Evolutionary conservation across 1,140 invertebrate genomes (phyloP).

Genomic region (Tetramorium parvispinum): DNA sequence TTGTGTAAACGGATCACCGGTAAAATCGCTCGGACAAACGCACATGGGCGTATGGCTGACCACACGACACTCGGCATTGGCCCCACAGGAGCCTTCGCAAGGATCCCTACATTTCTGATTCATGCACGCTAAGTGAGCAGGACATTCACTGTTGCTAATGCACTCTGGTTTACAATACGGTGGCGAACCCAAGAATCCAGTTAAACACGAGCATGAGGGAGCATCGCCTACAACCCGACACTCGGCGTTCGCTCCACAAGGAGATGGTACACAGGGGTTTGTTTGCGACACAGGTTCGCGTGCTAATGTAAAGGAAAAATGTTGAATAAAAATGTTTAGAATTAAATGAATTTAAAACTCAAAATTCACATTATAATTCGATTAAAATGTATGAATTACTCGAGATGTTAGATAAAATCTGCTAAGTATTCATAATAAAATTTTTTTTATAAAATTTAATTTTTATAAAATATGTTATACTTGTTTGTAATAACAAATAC

Average conservation of each 20-base stretch:
- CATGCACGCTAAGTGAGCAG: conserved; percentile 88
- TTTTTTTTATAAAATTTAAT: conserved; percentile 14
- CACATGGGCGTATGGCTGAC: conserved; percentile 89
- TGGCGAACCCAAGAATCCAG: conserved; percentile 88
- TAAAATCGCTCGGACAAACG: conserved; percentile 86
- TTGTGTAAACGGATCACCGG: conserved; percentile 87
- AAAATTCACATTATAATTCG: background rate
- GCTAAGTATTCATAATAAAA: conserved; percentile 19
- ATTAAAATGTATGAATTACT: background rate
- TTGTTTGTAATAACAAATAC: background rate
- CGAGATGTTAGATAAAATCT: background rate
- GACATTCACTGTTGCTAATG: conserved; percentile 88
- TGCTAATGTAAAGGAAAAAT: conserved; percentile 44
- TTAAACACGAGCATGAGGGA: conserved; percentile 89
- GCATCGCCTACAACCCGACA: conserved; percentile 87
- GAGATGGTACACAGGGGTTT: conserved; percentile 89
- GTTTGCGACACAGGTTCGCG: conserved; percentile 75
- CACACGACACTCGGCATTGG: conserved; percentile 87
- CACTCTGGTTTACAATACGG: conserved; percentile 88
- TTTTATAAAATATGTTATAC: background rate
- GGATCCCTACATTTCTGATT: conserved; percentile 90
- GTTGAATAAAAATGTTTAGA: background rate
- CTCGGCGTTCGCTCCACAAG: conserved; percentile 90
- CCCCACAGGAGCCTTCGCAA: conserved; percentile 89
- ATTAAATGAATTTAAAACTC: background rate